Evolutionary conservation across 1,140 invertebrate species (phyloP), one percentile per base, ranked within the genome.

Genomic region (Caenorhabditis briggsae): DNA sequence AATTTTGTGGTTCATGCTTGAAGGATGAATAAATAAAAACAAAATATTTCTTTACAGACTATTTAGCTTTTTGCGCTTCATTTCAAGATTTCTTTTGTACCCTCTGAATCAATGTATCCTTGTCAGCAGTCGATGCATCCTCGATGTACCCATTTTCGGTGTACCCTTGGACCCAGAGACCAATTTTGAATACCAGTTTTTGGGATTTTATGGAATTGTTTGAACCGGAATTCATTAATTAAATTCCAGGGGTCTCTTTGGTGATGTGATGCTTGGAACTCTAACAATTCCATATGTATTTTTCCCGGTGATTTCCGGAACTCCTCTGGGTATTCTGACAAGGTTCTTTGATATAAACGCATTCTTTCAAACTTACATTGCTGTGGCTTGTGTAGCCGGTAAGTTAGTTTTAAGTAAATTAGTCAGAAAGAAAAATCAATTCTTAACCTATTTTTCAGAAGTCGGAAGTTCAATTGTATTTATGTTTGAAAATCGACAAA

Each of bases 341-440:
- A 20, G 46, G 43, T 78, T 78, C n/a, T 78, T 78, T 78, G 70
- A 23, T 50, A 20, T 78, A 48, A 78, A 78, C n/a, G 70, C 70
- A 20, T 78, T 78, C 18, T 25, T 78, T 78, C 70, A 78, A 78
- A 78, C 70, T 12, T 78, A 78, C 23, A 20, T 78, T 11, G 70
- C 70, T 11, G 70, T 78, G 9, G 70, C 70, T 5, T 78, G 46
- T 78, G n/a, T 78, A 23, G 70, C 70, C 23, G 70, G 70, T 53
- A 25, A 53, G 70, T 78, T 23, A 23, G 3, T 12, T 25, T 18
- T 14, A 2, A 23, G 41, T 65, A 9, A 43, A 25, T 11, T 6
- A 25, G 20, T 61, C 23, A 25, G 59, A 61, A 58, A n/a, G 18
- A n/a, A 7, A n/a, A n/a, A 18, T 7, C 18, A n/a, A 58, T 58